Percentiles rank a stretch among this genome's conserved stretches.
Evolutionary conservation across 2,113 vertebrate species (phyloP).

Genomic region (Istiophorus platypterus): DNA sequence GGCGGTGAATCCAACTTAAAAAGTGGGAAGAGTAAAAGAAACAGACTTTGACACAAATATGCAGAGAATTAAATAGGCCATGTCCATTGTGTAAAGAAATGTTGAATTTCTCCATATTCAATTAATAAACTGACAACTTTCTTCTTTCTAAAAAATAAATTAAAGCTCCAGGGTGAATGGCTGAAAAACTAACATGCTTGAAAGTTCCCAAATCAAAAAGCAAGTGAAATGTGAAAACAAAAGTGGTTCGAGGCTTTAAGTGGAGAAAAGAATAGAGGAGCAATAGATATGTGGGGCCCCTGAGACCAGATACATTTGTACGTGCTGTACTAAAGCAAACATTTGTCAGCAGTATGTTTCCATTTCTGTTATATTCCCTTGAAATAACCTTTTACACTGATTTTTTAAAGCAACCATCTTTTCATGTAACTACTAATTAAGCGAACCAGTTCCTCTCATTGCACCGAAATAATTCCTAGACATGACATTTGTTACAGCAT

Average conservation of each 20-base stretch:
- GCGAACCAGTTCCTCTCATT: neutral
- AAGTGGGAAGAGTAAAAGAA: neutral
- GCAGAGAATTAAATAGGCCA: neutral
- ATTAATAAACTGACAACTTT: neutral
- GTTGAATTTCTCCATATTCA: neutral
- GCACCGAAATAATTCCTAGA: slow-evolving; percentile 10
- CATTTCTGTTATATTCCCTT: neutral
- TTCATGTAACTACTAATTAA: neutral
- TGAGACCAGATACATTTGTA: neutral
- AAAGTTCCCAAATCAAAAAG: neutral
- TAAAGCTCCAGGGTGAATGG: neutral
- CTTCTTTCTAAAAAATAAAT: neutral
- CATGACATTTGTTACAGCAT: slow-evolving; percentile 12
- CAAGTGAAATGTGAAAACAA: neutral
- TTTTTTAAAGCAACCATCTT: neutral
- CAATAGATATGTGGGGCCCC: slow-evolving; percentile 4
- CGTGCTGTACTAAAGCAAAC: neutral
- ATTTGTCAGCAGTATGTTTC: slow-evolving; percentile 5
- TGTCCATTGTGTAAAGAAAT: neutral
- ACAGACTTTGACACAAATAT: neutral
- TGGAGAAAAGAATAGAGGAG: slow-evolving; percentile 5
- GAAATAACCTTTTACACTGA: neutral
- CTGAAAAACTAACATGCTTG: neutral
- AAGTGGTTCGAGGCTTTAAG: neutral
- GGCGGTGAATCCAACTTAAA: neutral